Percentiles rank a stretch among this genome's conserved stretches.
Evolutionary conservation across 1,140 invertebrate species (phyloP).

Genomic region (Laodelphax striatellus): DNA sequence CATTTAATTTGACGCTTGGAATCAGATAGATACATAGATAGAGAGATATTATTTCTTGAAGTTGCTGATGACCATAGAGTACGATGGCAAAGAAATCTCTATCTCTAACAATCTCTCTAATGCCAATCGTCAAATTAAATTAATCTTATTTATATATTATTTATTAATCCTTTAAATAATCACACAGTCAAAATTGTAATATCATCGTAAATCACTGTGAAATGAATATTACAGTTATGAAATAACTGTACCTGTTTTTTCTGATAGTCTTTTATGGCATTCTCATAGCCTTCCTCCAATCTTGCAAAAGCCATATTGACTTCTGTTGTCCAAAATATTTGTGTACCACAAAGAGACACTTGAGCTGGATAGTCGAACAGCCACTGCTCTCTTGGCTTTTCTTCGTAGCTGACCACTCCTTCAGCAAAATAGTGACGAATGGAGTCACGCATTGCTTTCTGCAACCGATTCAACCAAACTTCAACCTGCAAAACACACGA

Average conservation of each 20-base stretch:
- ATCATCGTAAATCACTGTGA: no score
- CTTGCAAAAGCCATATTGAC: conserved; percentile 80
- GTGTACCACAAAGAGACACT: conserved; percentile 84
- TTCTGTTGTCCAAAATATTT: conserved; percentile 97
- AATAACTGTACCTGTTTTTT: conserved; percentile 72
- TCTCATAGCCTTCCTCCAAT: conserved; percentile 90
- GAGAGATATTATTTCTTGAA: no score
- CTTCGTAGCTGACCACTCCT: conserved; percentile 72
- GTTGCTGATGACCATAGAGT: no score
- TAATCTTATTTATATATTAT: no score
- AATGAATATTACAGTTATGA: no score
- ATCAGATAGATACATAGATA: no score
- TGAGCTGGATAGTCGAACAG: conserved; percentile 91
- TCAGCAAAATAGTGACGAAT: conserved; percentile 74
- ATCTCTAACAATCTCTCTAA: no score
- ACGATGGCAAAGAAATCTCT: no score
- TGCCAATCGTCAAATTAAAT: no score
- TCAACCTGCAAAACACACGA: conserved; percentile 51
- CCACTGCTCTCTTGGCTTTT: conserved; percentile 91
- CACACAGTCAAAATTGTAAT: background rate
- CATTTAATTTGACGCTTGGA: no score
- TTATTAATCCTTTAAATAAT: no score
- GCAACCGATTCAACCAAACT: conserved; percentile 80
- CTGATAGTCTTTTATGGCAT: conserved; percentile 89
- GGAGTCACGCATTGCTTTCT: conserved; percentile 68